Conservation (phyloP, 2,797 vertebrate species). For the Propithecus deckenii region DNA sequence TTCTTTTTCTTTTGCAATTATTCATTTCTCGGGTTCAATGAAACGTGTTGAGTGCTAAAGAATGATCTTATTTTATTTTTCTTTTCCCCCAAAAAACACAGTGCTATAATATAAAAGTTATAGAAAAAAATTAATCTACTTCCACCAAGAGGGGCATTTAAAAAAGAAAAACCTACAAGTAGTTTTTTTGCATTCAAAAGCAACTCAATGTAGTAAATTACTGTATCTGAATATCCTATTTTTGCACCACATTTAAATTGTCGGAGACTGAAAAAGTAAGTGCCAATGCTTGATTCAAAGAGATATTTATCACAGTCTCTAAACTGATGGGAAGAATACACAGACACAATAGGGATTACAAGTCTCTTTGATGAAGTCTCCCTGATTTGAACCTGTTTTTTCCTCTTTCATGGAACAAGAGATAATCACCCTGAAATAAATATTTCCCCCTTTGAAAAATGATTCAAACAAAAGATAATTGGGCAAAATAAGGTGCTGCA, state of each 20-base stretch:
- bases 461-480: slow-evolving; percentile 72
- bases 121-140: not conserved
- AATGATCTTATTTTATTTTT: slow-evolving; percentile 25
- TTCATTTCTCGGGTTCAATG: slow-evolving; percentile 43
- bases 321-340: slow-evolving; percentile 73
- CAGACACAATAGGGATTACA: slow-evolving; percentile 79
- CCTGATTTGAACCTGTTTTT: slow-evolving; percentile 79
- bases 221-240: slow-evolving; percentile 60
- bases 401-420: slow-evolving; percentile 77
- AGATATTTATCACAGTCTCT: slow-evolving; percentile 71
- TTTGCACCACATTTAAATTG: slow-evolving; percentile 61
- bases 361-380: slow-evolving; percentile 74
- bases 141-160: slow-evolving; percentile 26
- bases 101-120: slow-evolving; percentile 25
- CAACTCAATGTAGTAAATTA: slow-evolving; percentile 52
- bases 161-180: not conserved
- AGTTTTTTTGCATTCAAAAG: slow-evolving; percentile 26
- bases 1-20: slow-evolving; percentile 49
- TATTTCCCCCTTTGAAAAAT: slow-evolving; percentile 71
- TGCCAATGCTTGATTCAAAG: slow-evolving; percentile 61
- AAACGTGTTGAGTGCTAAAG: slow-evolving; percentile 33
- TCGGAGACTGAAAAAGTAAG: slow-evolving; percentile 64
- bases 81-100: not conserved
- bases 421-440: slow-evolving; percentile 76
- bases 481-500: slow-evolving; percentile 57